Percentiles rank a stretch among this genome's conserved stretches.
Conservation (phyloP, 1,140 invertebrate genomes). For the Chrysoperla carnea region DNA sequence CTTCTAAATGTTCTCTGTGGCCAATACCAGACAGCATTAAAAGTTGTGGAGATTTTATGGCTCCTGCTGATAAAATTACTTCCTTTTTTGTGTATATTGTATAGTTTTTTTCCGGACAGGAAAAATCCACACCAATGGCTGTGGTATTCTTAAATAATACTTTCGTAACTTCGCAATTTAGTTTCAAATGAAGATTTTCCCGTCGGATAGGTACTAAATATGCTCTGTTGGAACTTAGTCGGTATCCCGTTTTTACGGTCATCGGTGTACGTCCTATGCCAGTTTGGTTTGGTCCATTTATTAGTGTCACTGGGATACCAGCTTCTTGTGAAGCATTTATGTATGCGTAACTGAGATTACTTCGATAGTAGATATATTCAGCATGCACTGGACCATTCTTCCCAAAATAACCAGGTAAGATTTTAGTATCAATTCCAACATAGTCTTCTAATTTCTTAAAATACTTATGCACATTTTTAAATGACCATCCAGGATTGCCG, state of each 20-base stretch:
- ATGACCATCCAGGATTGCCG: constrained; percentile 30
- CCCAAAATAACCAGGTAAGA: constrained; percentile 20
- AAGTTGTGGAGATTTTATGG: constrained; percentile 48
- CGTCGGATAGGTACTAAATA: constrained; percentile 31
- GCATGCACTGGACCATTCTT: constrained; percentile 12
- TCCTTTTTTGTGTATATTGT: constrained; percentile 36
- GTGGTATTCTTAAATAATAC: constrained; percentile 33
- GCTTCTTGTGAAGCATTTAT: constrained; percentile 29
- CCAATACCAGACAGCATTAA: constrained; percentile 61
- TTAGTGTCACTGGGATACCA: constrained; percentile 29
- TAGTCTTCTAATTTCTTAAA: constrained; percentile 23
- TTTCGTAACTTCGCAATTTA: constrained; percentile 39
- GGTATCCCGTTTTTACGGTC: constrained; percentile 23
- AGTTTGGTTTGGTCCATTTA: constrained; percentile 28
- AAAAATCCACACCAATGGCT: constrained; percentile 37
- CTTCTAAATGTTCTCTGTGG: constrained; percentile 40
- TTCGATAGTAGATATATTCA: constrained; percentile 8
- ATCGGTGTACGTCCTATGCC: constrained; percentile 19
- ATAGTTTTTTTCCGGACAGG: constrained; percentile 24
- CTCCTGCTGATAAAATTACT: constrained; percentile 46
- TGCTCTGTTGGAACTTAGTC: constrained; percentile 31
- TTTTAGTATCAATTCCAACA: constrained; percentile 8
- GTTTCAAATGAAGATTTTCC: constrained; percentile 46
- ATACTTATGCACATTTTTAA: constrained; percentile 40
- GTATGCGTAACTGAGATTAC: constrained; percentile 21